A percentile compares a stretch with the other conserved stretches of the same genome.
Evolutionary conservation across 2,113 vertebrate species (phyloP).

Genomic region (Tragelaphus imberbis): DNA sequence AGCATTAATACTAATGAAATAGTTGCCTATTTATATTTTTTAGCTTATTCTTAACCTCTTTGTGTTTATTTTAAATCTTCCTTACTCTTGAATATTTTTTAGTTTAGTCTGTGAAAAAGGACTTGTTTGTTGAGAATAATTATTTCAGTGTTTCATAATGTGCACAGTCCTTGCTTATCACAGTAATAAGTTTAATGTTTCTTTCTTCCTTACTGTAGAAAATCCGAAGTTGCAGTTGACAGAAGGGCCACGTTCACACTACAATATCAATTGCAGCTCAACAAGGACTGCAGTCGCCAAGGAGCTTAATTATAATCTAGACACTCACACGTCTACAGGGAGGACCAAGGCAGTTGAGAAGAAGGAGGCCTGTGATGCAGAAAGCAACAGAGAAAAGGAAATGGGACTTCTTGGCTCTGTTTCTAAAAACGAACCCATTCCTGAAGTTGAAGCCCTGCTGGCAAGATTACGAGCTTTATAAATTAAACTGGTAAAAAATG

Average conservation of each 20-base stretch:
- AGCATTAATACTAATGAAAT: not conserved
- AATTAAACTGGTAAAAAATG: conserved; percentile 64
- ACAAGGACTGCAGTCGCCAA: conserved; percentile 84
- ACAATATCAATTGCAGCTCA: conserved; percentile 83
- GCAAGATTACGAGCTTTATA: conserved; percentile 92
- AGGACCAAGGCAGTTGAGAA: conserved; percentile 77
- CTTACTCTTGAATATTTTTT: conserved; percentile 1
- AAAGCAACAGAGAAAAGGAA: conserved; percentile 81
- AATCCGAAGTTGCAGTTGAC: conserved; percentile 87
- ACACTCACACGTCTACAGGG: conserved; percentile 76
- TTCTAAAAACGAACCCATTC: conserved; percentile 81
- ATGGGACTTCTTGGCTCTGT: conserved; percentile 64
- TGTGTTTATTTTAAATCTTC: conserved; percentile 16
- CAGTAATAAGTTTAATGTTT: conserved; percentile 51
- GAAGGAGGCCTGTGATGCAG: conserved; percentile 72
- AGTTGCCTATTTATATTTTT: not conserved
- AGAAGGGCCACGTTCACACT: conserved; percentile 88
- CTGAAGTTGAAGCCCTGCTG: conserved; percentile 94
- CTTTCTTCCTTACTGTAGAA: conserved; percentile 83
- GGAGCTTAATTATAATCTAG: conserved; percentile 86
- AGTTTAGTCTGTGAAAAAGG: conserved; percentile 30
- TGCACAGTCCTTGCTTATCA: conserved; percentile 38
- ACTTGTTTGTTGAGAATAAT: not conserved
- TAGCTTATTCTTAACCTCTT: not conserved
- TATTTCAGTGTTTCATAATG: conserved; percentile 51